These are phyloP conservation scores for Alligator sinensis DNA, from an alignment of 2,113 vertebrate genomes.

Conservation along the genomic window DNA sequence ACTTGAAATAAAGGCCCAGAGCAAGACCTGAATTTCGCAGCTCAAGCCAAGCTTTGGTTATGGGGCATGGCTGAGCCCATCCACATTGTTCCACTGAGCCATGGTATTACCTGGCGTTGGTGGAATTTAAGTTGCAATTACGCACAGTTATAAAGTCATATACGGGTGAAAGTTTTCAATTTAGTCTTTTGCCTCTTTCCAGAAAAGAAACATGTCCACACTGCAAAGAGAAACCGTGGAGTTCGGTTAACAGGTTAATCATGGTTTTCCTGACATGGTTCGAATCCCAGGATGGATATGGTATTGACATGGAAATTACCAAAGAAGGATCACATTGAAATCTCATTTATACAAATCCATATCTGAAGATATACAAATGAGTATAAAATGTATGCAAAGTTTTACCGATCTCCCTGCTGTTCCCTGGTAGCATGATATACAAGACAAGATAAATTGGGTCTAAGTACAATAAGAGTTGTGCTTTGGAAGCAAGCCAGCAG, in stretches of 20 bases:
- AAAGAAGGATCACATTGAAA: accelerated
- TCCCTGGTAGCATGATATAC: not conserved
- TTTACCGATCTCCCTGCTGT: not conserved
- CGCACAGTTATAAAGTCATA: not conserved
- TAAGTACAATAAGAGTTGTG: not conserved
- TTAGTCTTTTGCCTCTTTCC: not conserved
- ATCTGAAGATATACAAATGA: accelerated
- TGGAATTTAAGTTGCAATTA: not conserved
- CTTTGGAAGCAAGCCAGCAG: not conserved
- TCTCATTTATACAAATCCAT: not conserved
- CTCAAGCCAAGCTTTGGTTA: not conserved
- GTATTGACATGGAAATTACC: accelerated
- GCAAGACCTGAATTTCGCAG: not conserved
- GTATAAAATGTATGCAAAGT: not conserved
- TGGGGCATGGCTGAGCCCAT: not conserved
- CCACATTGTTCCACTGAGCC: not conserved
- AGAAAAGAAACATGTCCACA: accelerated
- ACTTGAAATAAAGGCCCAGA: not conserved
- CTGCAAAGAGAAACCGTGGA: not conserved
- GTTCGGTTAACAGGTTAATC: not conserved
- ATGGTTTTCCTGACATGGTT: not conserved
- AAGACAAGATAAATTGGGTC: not conserved
- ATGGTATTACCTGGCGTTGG: not conserved
- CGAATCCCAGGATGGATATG: not conserved
- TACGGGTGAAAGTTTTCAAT: no score